Percentiles rank a stretch among this genome's conserved stretches.
phyloP scores from a whole-genome alignment of 2,888 invertebrate species.

The Trichacis sp. region DNA sequence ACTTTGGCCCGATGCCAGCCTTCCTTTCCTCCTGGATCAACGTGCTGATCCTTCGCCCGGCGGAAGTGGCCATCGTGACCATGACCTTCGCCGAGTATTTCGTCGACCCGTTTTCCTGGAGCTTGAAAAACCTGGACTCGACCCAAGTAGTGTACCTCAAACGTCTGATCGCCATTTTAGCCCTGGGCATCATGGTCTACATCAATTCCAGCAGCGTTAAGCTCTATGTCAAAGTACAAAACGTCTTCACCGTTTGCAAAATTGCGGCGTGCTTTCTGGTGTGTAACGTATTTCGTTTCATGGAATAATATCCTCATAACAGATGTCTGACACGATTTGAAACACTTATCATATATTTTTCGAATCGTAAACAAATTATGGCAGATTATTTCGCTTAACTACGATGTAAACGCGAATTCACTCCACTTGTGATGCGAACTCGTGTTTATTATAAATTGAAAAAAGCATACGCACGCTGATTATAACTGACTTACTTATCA shows the following conservation, averaged over 20 bases:
- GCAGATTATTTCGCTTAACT: too few relatives aligned
- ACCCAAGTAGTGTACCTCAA: conserved; percentile 69
- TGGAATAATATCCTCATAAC: too few relatives aligned
- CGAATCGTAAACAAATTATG: too few relatives aligned
- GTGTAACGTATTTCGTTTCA: too few relatives aligned
- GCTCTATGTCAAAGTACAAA: conserved; percentile 83
- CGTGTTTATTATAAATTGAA: too few relatives aligned
- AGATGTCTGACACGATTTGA: too few relatives aligned
- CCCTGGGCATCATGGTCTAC: conserved; percentile 80
- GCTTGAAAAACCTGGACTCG: conserved; percentile 66
- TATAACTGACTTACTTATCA: too few relatives aligned
- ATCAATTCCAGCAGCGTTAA: conserved; percentile 84
- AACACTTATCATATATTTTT: too few relatives aligned
- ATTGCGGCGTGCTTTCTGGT: conserved; percentile 78
- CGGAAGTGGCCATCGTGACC: conserved; percentile 82
- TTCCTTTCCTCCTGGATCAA: conserved; percentile 85
- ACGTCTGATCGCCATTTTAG: conserved; percentile 75
- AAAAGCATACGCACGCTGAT: too few relatives aligned
- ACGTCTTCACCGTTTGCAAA: conserved; percentile 84
- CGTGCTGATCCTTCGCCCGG: conserved; percentile 80
- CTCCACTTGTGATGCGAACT: too few relatives aligned
- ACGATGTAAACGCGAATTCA: too few relatives aligned
- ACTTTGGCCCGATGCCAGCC: conserved; percentile 80
- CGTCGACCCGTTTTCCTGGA: conserved; percentile 75
- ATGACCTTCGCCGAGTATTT: conserved; percentile 83